phyloP scores from a whole-genome alignment of 2,113 vertebrate genomes.

The Caloenas nicobarica region DNA sequence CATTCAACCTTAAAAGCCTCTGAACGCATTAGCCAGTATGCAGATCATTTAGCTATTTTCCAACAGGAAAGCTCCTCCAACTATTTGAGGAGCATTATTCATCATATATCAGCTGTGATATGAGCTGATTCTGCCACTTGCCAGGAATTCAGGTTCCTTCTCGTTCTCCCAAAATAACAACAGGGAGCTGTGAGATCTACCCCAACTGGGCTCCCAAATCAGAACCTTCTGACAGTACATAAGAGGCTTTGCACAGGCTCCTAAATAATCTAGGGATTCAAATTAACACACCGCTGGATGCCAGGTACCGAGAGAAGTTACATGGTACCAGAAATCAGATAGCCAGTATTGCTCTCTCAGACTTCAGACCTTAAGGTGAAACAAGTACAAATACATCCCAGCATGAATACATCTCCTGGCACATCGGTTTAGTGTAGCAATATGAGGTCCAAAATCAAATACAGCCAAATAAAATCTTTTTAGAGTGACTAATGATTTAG shows the following conservation, averaged over 20 bases:
- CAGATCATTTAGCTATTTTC: background rate
- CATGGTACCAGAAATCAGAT: background rate
- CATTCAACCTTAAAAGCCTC: background rate
- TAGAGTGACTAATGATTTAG: background rate
- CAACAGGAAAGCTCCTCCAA: background rate
- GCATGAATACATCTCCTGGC: background rate
- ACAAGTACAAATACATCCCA: background rate
- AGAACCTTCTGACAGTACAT: background rate
- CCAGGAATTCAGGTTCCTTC: background rate
- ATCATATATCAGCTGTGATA: background rate
- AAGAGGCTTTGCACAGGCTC: background rate
- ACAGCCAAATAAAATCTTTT: background rate
- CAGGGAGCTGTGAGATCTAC: background rate
- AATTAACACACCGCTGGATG: background rate
- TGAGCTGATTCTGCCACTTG: background rate
- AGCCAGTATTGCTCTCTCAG: background rate
- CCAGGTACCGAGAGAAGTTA: background rate
- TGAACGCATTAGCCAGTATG: background rate
- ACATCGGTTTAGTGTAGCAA: background rate
- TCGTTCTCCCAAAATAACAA: background rate
- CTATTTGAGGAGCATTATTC: background rate
- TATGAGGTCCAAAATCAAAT: background rate
- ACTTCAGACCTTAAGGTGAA: background rate
- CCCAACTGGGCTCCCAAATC: background rate
- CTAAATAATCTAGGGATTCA: background rate